Evolutionary conservation across 1,140 invertebrate species (phyloP), one percentile per base, ranked within the genome.

Genomic region (Vollenhovia emeryi): DNA sequence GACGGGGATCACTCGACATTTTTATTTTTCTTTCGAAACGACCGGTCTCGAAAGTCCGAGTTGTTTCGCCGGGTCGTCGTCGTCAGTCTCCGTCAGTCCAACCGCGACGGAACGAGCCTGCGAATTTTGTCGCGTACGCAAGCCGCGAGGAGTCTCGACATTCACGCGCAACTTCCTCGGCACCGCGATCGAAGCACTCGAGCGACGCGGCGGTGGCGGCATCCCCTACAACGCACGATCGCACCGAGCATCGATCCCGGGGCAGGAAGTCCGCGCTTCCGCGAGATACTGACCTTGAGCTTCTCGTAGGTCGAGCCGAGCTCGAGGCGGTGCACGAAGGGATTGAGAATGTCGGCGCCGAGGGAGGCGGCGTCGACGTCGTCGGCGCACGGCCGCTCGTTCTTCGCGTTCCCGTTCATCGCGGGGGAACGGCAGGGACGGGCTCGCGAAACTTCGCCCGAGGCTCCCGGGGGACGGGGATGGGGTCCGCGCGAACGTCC

Each of bases 301-400:
- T 98, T 97, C 92, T 98, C 97, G 91, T 97, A 97, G 85, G 97
- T 97, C 89, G 97, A 97, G 93, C 97, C 97, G 92, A 98, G 95
- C 95, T 98, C 97, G 93, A 98, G 95, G 91, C 97, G 97, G 93
- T 98, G 97, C 50, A 98, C 97, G 94, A 98, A 98, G 48, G 97
- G 97, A 94, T 98, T 98, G 90, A 98, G 91, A 82, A 97, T 92
- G 91, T 96, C 95, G 82, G 95, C 91, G 84, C 93, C 92, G 86
- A 95, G 86, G 45, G 93, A 90, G n/a, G 92, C 79, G 1, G 85
- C 78, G 48, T 92, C 92, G 55, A 87, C 45, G n/a, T 93, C 91
- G 48, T 92, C 91, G 24, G 57, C 11, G 36, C 2, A 0, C 2
- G 59, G 2, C 15, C 30, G 86, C 18, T 85, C 76, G 52, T n/a